A percentile compares a stretch with the other conserved stretches of the same genome.
phyloP scores from a whole-genome alignment of 2,797 vertebrate genomes.

The Zalophus californianus region DNA sequence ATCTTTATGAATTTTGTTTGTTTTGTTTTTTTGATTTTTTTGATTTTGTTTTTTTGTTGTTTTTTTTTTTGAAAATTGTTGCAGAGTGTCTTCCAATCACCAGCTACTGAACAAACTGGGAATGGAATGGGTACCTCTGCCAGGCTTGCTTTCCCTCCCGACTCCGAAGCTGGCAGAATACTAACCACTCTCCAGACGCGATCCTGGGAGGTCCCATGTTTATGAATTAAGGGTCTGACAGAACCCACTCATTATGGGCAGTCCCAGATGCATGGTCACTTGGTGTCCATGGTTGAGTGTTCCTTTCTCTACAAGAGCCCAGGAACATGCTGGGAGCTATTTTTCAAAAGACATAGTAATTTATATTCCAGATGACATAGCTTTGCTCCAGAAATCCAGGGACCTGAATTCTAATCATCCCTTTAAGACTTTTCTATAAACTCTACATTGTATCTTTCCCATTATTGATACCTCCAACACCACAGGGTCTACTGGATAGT shows the following conservation, averaged over 20 bases:
- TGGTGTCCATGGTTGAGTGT: neutral
- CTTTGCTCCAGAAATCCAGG: neutral
- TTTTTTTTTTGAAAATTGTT: constrained; percentile 65
- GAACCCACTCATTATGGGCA: neutral
- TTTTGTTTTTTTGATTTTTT: no score
- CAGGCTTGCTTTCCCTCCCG: constrained; percentile 87
- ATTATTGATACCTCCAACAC: neutral
- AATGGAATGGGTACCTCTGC: constrained; percentile 91
- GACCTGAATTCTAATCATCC: neutral
- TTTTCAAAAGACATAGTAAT: neutral
- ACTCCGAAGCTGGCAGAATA: constrained; percentile 89
- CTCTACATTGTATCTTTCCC: neutral
- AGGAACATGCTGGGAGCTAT: neutral
- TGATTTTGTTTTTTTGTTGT: no score
- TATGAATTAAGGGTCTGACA: neutral
- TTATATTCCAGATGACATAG: neutral
- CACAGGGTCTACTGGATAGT: neutral
- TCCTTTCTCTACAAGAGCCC: neutral
- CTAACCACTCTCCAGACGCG: constrained; percentile 87
- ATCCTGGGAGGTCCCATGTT: constrained; percentile 84
- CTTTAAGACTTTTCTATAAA: neutral
- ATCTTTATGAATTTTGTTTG: neutral
- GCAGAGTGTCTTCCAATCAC: constrained; percentile 87
- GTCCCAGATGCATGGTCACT: neutral
- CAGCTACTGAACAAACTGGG: constrained; percentile 80